Percentiles rank a stretch among this genome's conserved stretches.
Evolutionary conservation across 2,113 vertebrate genomes (phyloP).

Genomic region (Eclectus roratus): DNA sequence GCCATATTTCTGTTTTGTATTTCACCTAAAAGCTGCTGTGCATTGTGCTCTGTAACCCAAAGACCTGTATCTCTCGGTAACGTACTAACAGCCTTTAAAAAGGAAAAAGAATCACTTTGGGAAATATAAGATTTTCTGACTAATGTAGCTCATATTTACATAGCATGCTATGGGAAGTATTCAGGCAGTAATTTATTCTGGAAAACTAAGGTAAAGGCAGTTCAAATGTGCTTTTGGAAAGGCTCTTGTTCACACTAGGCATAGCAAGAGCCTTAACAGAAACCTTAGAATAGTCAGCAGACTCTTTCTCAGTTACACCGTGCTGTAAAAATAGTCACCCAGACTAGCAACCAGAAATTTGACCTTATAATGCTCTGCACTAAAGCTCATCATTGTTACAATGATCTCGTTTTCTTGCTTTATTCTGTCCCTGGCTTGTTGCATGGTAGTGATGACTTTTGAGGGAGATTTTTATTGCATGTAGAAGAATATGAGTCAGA

Average conservation of each 20-base stretch:
- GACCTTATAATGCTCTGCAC: slow-evolving; percentile 17
- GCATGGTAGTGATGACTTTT: not conserved
- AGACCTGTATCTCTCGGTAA: not conserved
- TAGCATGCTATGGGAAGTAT: not conserved
- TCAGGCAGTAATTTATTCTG: not conserved
- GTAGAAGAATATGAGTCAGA: not conserved
- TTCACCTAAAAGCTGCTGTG: not conserved
- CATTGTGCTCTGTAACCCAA: not conserved
- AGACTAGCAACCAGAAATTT: slow-evolving; percentile 28
- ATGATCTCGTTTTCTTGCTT: not conserved
- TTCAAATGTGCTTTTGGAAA: not conserved
- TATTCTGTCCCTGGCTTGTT: not conserved
- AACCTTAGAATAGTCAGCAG: slow-evolving; percentile 42
- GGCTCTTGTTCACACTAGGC: not conserved
- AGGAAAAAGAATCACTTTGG: not conserved
- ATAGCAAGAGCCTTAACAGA: slow-evolving; percentile 42
- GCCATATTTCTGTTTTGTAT: not conserved
- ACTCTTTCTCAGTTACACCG: slow-evolving; percentile 58
- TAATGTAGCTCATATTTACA: not conserved
- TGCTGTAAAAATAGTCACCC: slow-evolving; percentile 43
- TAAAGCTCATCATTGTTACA: not conserved
- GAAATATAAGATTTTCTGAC: not conserved
- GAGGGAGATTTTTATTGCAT: not conserved
- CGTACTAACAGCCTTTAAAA: not conserved
- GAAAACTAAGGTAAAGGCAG: not conserved